Conservation (phyloP, 2,888 invertebrate genomes). For the Bombylius discolor region DNA sequence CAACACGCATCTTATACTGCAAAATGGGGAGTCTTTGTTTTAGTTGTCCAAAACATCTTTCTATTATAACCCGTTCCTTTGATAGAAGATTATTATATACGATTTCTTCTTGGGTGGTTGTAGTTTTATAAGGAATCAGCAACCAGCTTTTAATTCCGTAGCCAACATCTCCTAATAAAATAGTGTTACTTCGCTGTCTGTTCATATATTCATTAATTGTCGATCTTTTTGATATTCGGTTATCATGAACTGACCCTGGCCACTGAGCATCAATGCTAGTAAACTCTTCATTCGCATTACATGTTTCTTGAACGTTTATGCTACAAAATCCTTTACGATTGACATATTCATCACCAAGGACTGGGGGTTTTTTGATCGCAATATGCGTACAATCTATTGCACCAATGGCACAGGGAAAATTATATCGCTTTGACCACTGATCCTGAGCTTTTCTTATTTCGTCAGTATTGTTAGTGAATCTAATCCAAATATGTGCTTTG, state of each 20-base stretch:
- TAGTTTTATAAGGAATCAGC: neutral
- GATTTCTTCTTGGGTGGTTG: neutral
- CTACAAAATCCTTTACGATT: neutral
- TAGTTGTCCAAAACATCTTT: neutral
- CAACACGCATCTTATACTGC: neutral
- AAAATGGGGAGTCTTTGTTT: neutral
- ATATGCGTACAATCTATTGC: too few relatives aligned
- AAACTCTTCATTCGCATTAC: neutral
- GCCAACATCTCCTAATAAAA: neutral
- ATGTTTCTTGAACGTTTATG: neutral
- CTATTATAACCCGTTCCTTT: neutral
- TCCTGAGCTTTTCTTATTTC: too few relatives aligned
- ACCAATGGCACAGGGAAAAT: too few relatives aligned
- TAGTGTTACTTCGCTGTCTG: neutral
- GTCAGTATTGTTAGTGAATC: too few relatives aligned
- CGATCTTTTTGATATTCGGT: neutral
- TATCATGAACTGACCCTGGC: neutral
- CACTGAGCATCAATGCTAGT: neutral
- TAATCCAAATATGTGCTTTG: too few relatives aligned
- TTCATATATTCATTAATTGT: neutral
- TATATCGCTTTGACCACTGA: too few relatives aligned
- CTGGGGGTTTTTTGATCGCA: neutral
- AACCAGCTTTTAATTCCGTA: neutral
- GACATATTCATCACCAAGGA: neutral
- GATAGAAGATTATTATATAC: neutral